Percentiles rank a stretch among this genome's conserved stretches.
These are phyloP conservation scores for Scolopax bukidnonensis DNA, from an alignment of 2,797 vertebrate genomes.

Conservation along the genomic window DNA sequence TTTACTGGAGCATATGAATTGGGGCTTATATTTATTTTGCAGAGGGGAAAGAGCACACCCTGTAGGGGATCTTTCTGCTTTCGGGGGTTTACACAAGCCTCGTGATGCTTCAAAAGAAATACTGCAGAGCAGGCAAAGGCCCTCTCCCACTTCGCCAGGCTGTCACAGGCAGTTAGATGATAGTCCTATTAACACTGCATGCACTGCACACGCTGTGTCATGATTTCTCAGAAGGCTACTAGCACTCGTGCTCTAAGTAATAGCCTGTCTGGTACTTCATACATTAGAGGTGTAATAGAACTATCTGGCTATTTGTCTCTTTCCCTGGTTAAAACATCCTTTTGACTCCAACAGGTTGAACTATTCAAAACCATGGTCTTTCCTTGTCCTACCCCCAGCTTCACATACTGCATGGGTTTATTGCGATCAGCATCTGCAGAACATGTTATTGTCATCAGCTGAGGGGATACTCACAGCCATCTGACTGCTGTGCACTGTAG, in stretches of 20 bases:
- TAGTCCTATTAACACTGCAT: no score
- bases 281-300: background rate
- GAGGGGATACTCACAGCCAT: background rate
- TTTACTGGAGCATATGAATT: background rate
- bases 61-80: background rate
- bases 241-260: background rate
- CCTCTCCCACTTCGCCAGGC: background rate
- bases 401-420: fast-evolving
- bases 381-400: background rate
- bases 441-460: background rate
- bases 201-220: background rate
- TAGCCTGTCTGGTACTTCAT: background rate
- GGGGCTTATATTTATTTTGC: background rate
- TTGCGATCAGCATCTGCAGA: background rate
- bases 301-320: background rate
- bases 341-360: no score
- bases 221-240: fast-evolving
- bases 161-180: background rate
- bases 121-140: background rate
- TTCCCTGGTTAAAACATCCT: background rate
- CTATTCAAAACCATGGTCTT: background rate
- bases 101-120: background rate
- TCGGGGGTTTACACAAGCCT: background rate
- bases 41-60: background rate
- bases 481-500: background rate